phyloP scores from a whole-genome alignment of 2,888 invertebrate genomes.

The Harmothoe impar region DNA sequence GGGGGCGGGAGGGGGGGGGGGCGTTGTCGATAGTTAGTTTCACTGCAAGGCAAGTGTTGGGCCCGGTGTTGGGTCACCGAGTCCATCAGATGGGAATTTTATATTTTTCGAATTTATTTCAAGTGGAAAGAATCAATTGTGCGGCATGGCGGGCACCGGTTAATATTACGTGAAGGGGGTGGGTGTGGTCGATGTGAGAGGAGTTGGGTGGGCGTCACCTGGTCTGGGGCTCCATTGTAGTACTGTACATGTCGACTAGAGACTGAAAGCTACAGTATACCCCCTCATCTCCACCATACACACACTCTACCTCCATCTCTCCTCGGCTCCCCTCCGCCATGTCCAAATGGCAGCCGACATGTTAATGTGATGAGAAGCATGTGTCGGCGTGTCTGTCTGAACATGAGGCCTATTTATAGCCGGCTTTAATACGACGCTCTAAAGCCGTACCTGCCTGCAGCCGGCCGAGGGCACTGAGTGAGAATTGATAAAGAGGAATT shows the following conservation, averaged over 20 bases:
- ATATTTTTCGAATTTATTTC: no score
- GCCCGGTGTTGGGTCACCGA: no score
- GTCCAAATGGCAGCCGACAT: slow-evolving; percentile 9
- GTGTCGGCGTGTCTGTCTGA: not conserved
- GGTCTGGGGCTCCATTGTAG: not conserved
- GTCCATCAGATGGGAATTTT: no score
- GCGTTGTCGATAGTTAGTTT: not conserved
- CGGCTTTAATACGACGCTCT: not conserved
- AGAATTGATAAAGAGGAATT: no score
- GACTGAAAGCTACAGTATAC: no score
- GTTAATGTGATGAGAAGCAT: slow-evolving; percentile 13
- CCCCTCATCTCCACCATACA: no score
- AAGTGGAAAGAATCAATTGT: not conserved
- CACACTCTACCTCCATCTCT: not conserved
- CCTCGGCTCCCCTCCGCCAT: not conserved
- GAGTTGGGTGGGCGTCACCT: not conserved
- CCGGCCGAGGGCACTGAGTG: no score
- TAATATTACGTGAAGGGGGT: not conserved
- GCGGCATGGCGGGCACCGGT: not conserved
- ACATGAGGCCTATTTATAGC: not conserved
- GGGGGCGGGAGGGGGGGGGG: not conserved
- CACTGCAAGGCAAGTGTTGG: no score
- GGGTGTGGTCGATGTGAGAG: not conserved
- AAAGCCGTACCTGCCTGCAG: no score
- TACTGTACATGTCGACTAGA: no score